Percentiles rank a stretch among this genome's conserved stretches.
These are phyloP conservation scores for Ophthalmolycus amberensis DNA, from an alignment of 2,113 vertebrate species.

Conservation along the genomic window DNA sequence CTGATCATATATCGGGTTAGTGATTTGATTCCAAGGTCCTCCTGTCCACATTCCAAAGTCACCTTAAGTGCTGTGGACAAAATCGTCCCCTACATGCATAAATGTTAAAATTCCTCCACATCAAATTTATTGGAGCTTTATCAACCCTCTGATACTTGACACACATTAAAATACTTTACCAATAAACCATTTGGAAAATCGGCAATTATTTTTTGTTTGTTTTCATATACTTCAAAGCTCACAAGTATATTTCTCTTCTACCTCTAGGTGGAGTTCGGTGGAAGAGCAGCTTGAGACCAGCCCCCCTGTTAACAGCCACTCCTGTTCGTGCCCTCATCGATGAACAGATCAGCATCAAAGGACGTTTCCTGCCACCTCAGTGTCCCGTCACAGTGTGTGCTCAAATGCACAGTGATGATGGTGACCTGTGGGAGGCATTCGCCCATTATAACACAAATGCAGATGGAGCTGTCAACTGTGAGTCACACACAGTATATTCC, in stretches of 20 bases:
- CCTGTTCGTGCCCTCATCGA: conserved; percentile 70
- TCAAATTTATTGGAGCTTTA: neutral
- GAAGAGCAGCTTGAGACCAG: conserved; percentile 45
- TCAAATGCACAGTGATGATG: conserved; percentile 71
- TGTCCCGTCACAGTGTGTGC: conserved; percentile 64
- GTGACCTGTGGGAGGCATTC: conserved; percentile 73
- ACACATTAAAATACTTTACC: neutral
- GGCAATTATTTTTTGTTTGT: neutral
- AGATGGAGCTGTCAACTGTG: conserved; percentile 66
- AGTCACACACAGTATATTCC: conserved; percentile 35
- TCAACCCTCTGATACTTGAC: neutral
- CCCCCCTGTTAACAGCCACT: conserved; percentile 60
- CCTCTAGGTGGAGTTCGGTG: conserved; percentile 40
- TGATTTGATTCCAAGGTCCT: neutral
- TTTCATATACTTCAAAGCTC: neutral
- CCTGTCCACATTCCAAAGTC: neutral
- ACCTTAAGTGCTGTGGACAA: neutral
- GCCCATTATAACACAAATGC: conserved; percentile 69
- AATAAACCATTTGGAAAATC: neutral
- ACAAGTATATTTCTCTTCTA: neutral
- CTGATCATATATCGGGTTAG: neutral
- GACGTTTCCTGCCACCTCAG: conserved; percentile 55
- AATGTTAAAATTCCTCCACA: neutral
- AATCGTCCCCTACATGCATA: neutral
- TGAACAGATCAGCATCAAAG: conserved; percentile 64